These are phyloP conservation scores for Gopherus flavomarginatus DNA, from an alignment of 2,113 vertebrate genomes.

Conservation along the genomic window DNA sequence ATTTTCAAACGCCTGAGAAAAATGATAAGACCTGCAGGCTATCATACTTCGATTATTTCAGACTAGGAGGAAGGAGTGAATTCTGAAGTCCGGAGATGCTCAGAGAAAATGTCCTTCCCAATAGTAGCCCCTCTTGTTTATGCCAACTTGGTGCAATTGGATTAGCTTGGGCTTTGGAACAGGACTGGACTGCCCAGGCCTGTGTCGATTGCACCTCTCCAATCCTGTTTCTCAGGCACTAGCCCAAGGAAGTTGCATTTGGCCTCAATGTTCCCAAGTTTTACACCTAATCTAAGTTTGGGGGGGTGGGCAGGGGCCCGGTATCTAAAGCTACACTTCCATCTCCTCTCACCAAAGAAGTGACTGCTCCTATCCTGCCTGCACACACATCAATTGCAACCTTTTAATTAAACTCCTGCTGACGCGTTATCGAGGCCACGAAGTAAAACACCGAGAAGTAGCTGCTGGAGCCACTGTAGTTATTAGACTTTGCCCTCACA, in stretches of 20 bases:
- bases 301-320: accelerated
- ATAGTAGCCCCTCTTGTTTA: background rate
- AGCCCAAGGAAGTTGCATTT: background rate
- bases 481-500: background rate
- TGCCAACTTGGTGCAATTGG: background rate
- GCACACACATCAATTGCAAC: background rate
- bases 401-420: background rate
- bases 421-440: background rate
- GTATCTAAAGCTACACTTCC: background rate
- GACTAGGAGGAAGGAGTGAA: background rate
- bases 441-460: background rate
- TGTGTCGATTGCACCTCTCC: background rate
- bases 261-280: background rate
- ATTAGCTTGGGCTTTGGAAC: background rate
- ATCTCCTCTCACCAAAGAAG: background rate
- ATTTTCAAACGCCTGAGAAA: background rate
- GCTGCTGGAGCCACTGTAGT: accelerated
- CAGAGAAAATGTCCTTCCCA: background rate
- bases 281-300: background rate
- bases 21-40: background rate
- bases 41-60: background rate
- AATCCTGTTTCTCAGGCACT: background rate
- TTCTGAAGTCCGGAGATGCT: background rate
- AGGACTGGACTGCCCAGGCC: background rate
- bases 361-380: background rate